Evolutionary conservation across 92 coral and sea anemone species (phyloP), one percentile per base, ranked within the genome.

Genomic region (Porites divaricata): DNA sequence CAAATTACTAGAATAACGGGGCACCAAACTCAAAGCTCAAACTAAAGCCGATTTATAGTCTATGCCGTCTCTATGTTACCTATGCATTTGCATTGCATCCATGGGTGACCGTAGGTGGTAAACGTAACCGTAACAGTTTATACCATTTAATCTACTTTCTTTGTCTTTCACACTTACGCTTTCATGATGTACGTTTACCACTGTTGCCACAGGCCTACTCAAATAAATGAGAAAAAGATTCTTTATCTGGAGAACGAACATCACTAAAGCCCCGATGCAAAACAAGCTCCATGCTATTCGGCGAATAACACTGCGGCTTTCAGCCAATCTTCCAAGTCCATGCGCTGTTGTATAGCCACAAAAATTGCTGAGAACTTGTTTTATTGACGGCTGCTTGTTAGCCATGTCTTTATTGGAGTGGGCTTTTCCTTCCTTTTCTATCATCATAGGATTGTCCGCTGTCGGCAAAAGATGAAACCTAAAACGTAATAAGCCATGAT

Each of bases 301-400:
- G 49, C 92, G 87, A 64, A 88, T 83, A 8, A 78, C 51, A 2
- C 76, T 63, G 53, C 70, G 64, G 13, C 85, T 63, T 28, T 83
- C 92, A 9, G 72, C 92, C 85, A 88, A 28, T 26, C 92, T 81
- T 20, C 85, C 79, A 51, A 88, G 77, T 6, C 92, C 88, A 58
- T 88, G 92, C 0, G 92, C 92, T 21, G 92, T 88, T 9, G 92
- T 88, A 45, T 88, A 88, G 10, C 92, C 85, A 9, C 86, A 81
- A 22, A 88, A 88, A 20, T 78, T 23, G 45, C 80, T 68, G 14
- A 88, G 20, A 0, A 78, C 85, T 57, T 65, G 50, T 67, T 53
- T 68, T n/a, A 80, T 53, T 9, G 84, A 80, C n/a, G 67, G 75
- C 11, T 67, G 53, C 45, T 51, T 25, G 75, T 2, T 19, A n/a